These are phyloP conservation scores for Nymphalis io DNA, from an alignment of 1,140 invertebrate genomes.

Conservation along the genomic window DNA sequence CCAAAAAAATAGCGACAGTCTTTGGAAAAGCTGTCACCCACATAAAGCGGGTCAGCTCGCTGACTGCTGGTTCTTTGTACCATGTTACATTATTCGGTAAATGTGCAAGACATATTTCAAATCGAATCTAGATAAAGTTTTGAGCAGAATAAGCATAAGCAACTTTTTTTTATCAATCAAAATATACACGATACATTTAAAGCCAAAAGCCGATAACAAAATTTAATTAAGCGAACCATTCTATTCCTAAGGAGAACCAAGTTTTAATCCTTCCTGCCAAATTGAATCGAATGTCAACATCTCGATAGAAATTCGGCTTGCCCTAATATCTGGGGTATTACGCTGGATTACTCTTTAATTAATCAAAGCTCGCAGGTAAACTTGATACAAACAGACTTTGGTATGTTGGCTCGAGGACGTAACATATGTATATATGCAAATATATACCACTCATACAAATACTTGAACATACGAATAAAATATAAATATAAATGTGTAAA, in stretches of 20 bases:
- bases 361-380: slow-evolving; percentile 46
- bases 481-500: no score
- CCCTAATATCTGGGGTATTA: slow-evolving; percentile 37
- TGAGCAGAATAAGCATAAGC: background rate
- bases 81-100: background rate
- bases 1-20: slow-evolving; percentile 3
- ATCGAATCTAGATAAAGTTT: background rate
- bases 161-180: background rate
- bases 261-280: slow-evolving; percentile 20
- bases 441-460: background rate
- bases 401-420: slow-evolving; percentile 20
- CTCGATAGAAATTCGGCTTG: slow-evolving; percentile 34
- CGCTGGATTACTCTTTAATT: slow-evolving; percentile 50
- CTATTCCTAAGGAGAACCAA: slow-evolving; percentile 18
- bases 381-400: slow-evolving; percentile 33
- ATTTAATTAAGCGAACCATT: slow-evolving; percentile 2
- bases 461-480: background rate
- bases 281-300: slow-evolving; percentile 32
- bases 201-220: slow-evolving; percentile 4
- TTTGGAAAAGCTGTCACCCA: slow-evolving; percentile 3
- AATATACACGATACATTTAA: slow-evolving; percentile 2
- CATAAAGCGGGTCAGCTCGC: slow-evolving; percentile 8
- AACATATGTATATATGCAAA: background rate
- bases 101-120: background rate
- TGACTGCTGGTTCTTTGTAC: background rate